Conservation (phyloP, 2,888 invertebrate genomes). For the Drosophila nr. fundita region DNA sequence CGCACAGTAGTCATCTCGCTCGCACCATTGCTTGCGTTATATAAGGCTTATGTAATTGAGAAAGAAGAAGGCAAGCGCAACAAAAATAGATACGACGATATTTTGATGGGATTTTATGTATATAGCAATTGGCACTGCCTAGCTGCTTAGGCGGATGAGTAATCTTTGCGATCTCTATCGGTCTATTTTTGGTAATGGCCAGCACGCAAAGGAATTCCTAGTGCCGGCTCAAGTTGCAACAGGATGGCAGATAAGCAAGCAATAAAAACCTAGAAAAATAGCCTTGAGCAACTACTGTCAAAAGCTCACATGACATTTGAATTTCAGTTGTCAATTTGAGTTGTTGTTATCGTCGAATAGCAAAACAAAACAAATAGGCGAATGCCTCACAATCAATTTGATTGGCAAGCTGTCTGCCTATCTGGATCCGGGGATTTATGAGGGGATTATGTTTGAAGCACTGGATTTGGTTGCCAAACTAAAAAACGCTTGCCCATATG, state of each 20-base stretch:
- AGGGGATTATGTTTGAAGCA: slow-evolving; percentile 53
- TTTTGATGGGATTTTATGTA: slow-evolving; percentile 19
- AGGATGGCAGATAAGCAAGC: slow-evolving; percentile 42
- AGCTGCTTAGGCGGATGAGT: slow-evolving; percentile 47
- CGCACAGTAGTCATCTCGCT: slow-evolving; percentile 53
- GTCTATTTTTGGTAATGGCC: slow-evolving; percentile 59
- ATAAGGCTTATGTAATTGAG: slow-evolving; percentile 80
- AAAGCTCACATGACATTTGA: slow-evolving; percentile 19
- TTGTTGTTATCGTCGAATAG: slow-evolving; percentile 7
- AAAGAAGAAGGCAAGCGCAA: slow-evolving; percentile 65
- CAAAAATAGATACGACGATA: slow-evolving; percentile 60
- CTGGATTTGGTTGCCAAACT: slow-evolving; percentile 20
- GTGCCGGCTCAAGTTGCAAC: slow-evolving; percentile 58
- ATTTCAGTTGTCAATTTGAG: slow-evolving; percentile 16
- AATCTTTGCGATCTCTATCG: slow-evolving; percentile 50
- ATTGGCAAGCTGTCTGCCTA: slow-evolving; percentile 73
- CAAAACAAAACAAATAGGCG: slow-evolving; percentile 34
- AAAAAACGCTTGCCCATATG: slow-evolving; percentile 24
- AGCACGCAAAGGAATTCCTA: slow-evolving; percentile 34
- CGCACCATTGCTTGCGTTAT: slow-evolving; percentile 61
- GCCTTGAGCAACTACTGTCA: not conserved
- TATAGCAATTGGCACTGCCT: slow-evolving; percentile 2
- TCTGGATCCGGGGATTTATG: slow-evolving; percentile 63
- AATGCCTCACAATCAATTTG: slow-evolving; percentile 68
- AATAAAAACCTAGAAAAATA: not conserved